Percentiles rank a stretch among this genome's conserved stretches.
Conservation (phyloP, 53 echinoderm and acorn worm species). For the Temnopleurus reevesii region DNA sequence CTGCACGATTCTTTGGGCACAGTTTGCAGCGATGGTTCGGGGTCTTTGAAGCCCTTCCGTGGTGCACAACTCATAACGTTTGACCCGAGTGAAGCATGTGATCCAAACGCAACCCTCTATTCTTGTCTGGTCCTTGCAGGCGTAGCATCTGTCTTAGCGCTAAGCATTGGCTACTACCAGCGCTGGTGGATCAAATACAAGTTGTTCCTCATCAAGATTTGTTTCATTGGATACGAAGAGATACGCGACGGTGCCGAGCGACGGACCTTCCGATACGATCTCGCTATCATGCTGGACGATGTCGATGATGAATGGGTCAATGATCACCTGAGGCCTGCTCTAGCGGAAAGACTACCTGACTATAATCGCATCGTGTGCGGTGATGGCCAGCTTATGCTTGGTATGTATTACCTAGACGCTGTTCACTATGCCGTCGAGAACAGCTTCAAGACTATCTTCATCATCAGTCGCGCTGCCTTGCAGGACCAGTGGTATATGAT, state of each 20-base stretch:
- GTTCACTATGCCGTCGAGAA: neutral
- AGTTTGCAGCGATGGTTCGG: neutral
- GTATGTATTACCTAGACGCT: constrained; percentile 41
- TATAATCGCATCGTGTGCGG: constrained; percentile 18
- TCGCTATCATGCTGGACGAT: constrained; percentile 8
- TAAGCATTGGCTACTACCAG: constrained; percentile 16
- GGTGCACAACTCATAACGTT: neutral
- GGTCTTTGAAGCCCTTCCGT: neutral
- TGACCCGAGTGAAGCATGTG: neutral
- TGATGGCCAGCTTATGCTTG: constrained; percentile 13
- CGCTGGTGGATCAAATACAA: constrained; percentile 33
- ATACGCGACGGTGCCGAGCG: neutral
- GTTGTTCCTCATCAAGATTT: constrained; percentile 4
- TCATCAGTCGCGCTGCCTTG: neutral
- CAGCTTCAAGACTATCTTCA: constrained; percentile 23
- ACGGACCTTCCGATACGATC: neutral
- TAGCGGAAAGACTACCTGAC: neutral
- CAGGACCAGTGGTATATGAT: constrained; percentile 17
- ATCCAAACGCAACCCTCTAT: neutral
- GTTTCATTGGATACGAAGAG: constrained; percentile 19
- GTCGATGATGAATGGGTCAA: constrained; percentile 5
- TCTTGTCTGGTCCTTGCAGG: neutral
- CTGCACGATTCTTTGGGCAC: neutral
- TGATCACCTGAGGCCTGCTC: neutral
- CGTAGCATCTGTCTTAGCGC: neutral